Conservation (phyloP, 2,113 vertebrate genomes). For the Parus major region DNA sequence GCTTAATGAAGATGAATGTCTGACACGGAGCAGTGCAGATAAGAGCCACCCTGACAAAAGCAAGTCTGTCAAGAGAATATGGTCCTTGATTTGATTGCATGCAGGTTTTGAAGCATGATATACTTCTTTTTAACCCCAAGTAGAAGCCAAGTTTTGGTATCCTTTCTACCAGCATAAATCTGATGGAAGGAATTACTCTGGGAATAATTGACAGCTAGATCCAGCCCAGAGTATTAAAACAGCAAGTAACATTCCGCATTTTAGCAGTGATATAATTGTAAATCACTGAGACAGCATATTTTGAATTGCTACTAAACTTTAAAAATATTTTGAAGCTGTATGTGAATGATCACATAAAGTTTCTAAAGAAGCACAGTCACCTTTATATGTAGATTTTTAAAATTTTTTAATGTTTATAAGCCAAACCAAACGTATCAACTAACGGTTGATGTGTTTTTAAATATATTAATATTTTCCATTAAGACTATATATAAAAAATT, state of each 20-base stretch:
- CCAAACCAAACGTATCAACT: slow-evolving; percentile 41
- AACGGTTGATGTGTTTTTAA: slow-evolving; percentile 62
- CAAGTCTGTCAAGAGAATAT: background rate
- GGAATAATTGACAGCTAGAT: background rate
- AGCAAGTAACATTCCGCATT: background rate
- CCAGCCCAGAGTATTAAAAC: background rate
- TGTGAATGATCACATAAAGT: slow-evolving; percentile 50
- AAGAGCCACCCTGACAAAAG: background rate
- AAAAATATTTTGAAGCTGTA: slow-evolving; percentile 45
- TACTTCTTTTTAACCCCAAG: background rate
- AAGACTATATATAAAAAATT: background rate
- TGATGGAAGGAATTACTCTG: background rate
- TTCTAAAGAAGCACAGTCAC: slow-evolving; percentile 75
- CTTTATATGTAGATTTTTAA: slow-evolving; percentile 71
- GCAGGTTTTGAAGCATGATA: background rate
- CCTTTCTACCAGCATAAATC: slow-evolving; percentile 39
- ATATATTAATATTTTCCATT: slow-evolving; percentile 67
- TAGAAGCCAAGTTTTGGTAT: slow-evolving; percentile 1
- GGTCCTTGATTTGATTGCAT: slow-evolving; percentile 16
- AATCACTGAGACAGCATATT: background rate
- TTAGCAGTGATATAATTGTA: background rate
- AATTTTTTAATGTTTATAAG: slow-evolving; percentile 74
- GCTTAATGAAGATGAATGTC: background rate
- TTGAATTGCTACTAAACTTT: slow-evolving; percentile 37
- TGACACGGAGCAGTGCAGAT: background rate